Conservation (phyloP, 2,113 vertebrate species). For the Brachirus orientalis region DNA sequence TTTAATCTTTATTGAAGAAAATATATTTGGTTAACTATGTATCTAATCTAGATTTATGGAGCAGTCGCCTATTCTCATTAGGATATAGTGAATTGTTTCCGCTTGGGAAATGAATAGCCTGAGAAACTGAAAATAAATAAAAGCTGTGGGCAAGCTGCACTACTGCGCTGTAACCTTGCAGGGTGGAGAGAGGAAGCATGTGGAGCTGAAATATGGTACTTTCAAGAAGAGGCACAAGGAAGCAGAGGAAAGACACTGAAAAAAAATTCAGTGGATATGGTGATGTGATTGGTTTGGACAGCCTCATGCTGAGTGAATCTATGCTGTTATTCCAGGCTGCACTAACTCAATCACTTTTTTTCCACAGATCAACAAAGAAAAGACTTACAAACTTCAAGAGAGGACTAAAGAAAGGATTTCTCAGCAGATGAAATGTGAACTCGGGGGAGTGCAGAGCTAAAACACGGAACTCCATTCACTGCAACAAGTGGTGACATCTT, state of each 20-base stretch:
- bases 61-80: background rate
- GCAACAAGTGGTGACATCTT: too few species aligned
- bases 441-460: too few species aligned
- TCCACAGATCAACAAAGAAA: slow-evolving; percentile 1
- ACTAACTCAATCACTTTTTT: slow-evolving; percentile 14
- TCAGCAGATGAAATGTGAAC: too few species aligned
- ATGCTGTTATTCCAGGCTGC: slow-evolving; percentile 1
- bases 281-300: slow-evolving; percentile 12
- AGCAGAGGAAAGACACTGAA: slow-evolving; percentile 55
- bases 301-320: slow-evolving; percentile 8
- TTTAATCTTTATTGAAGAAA: background rate
- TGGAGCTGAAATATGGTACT: slow-evolving; percentile 72
- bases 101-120: slow-evolving; percentile 22
- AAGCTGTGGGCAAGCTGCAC: slow-evolving; percentile 28
- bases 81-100: slow-evolving; percentile 20
- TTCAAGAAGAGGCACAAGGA: slow-evolving; percentile 52
- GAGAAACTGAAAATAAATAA: slow-evolving; percentile 56
- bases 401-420: too few species aligned
- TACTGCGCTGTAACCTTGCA: slow-evolving; percentile 38
- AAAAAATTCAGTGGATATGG: slow-evolving; percentile 44
- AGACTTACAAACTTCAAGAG: too few species aligned
- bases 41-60: slow-evolving; percentile 6
- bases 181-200: slow-evolving; percentile 46
- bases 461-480: too few species aligned
- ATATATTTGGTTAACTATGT: background rate